Conservation (phyloP, 2,113 vertebrate species). For the human region DNA sequence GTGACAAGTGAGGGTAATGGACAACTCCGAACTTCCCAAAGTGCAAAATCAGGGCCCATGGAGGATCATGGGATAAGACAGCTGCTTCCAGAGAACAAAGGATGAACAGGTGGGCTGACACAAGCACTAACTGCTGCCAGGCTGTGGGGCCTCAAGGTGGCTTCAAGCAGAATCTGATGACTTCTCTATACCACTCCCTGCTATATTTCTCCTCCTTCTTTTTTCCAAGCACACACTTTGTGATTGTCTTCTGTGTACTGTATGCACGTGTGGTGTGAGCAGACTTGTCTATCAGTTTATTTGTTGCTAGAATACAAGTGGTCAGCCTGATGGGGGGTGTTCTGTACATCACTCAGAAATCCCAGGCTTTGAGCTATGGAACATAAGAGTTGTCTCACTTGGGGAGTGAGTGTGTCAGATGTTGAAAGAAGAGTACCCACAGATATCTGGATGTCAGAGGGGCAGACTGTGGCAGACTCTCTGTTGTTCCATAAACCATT, state of each 20-base stretch:
- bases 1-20: not conserved
- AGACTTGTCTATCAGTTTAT: not conserved
- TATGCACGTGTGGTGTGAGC: accelerated
- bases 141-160: not conserved
- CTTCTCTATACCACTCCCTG: not conserved
- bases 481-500: not conserved
- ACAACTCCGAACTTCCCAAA: not conserved
- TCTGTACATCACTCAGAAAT: not conserved
- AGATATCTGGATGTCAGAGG: not conserved
- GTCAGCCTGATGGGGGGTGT: not conserved
- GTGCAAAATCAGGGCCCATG: not conserved
- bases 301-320: not conserved
- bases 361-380: not conserved
- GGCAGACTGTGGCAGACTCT: not conserved
- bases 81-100: not conserved
- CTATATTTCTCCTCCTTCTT: not conserved
- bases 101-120: not conserved
- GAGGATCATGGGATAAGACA: too few relatives aligned
- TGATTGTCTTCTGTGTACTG: not conserved
- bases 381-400: not conserved
- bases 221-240: not conserved
- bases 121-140: not conserved
- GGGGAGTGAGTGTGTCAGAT: not conserved
- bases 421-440: not conserved
- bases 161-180: not conserved